Evolutionary conservation across 35 echinoderm and acorn worm species (phyloP), one percentile per base, ranked within the genome.

Genomic region (Stichopus chloronotus): DNA sequence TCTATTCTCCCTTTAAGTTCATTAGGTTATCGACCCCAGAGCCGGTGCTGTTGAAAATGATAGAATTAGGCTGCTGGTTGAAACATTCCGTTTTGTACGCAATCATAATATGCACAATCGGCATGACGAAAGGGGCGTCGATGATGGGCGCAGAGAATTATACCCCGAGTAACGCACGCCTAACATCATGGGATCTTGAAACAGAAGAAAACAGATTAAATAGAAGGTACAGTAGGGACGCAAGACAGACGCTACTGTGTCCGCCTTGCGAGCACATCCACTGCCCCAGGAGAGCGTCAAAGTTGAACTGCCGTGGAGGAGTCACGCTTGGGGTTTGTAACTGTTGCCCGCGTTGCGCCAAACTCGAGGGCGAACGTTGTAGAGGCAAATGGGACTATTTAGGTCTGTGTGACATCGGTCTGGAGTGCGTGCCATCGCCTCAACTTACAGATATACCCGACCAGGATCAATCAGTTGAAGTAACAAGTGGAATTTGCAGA

Each of bases 321-420:
- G 81, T 99, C 53, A 95, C 93, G 5, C 72, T 92, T 57, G 97
- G 97, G 7, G 90, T 99, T 5, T 99, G 97, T 65, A 94, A 93
- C 55, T 99, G 97, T 57, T 99, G 97, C 57, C 97, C 97, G 55
- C 88, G 89, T 25, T 99, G 97, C 72, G 93, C 95, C 63, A 96
- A 96, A 71, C 56, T 95, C 9, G 95, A 95, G 77, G 95, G 95
- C 14, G 97, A 99, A 93, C 87, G 79, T 20, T 99, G 97, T 55
- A 80, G 97, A 20, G 95, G 97, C 25, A 95, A 95, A 84, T 96
- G 95, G 95, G 90, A 96, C 94, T 96, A 96, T 56, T 84, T 95
- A 11, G 97, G 97, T 20, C 84, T 83, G 53, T 99, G 97, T 79
- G 97, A 99, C 77, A 71, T 76, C 9, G 97, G 95, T 72, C 59